Percentiles rank a stretch among this genome's conserved stretches.
These are phyloP conservation scores for Odontocerum albicorne DNA, from an alignment of 2,888 invertebrate species.

Conservation along the genomic window DNA sequence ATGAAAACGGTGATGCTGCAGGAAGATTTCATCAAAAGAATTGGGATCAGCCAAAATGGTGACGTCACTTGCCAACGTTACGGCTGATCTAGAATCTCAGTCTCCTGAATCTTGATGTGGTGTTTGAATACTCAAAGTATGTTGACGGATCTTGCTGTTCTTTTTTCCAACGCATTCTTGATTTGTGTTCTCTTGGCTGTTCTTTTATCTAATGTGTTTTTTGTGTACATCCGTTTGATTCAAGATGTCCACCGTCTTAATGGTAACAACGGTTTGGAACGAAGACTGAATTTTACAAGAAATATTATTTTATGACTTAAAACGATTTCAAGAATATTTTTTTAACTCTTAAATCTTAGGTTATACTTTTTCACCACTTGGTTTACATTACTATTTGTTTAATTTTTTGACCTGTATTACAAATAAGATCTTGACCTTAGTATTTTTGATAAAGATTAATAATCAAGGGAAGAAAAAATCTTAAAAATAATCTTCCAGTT, in stretches of 20 bases:
- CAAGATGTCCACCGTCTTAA: neutral
- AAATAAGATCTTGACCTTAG: too few species aligned
- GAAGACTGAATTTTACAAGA: neutral
- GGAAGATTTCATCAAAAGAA: constrained; percentile 57
- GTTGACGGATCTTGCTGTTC: neutral
- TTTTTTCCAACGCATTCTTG: neutral
- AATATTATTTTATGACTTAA: too few species aligned
- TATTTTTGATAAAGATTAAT: too few species aligned
- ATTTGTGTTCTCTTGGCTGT: neutral
- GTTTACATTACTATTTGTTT: too few species aligned
- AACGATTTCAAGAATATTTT: too few species aligned
- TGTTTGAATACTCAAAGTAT: constrained; percentile 6
- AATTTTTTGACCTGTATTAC: too few species aligned
- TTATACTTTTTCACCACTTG: too few species aligned
- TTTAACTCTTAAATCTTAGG: too few species aligned
- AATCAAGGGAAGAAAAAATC: too few species aligned
- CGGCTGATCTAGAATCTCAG: constrained; percentile 7
- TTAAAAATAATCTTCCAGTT: too few species aligned
- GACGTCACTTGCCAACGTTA: constrained; percentile 43
- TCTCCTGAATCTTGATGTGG: neutral
- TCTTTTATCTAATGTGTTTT: neutral
- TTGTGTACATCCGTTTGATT: neutral
- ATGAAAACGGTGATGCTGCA: constrained; percentile 58
- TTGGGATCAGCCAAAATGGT: constrained; percentile 58
- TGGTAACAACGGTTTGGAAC: neutral